Evolutionary conservation across 2,888 invertebrate species (phyloP).

Genomic region (Phalangium opilio): DNA sequence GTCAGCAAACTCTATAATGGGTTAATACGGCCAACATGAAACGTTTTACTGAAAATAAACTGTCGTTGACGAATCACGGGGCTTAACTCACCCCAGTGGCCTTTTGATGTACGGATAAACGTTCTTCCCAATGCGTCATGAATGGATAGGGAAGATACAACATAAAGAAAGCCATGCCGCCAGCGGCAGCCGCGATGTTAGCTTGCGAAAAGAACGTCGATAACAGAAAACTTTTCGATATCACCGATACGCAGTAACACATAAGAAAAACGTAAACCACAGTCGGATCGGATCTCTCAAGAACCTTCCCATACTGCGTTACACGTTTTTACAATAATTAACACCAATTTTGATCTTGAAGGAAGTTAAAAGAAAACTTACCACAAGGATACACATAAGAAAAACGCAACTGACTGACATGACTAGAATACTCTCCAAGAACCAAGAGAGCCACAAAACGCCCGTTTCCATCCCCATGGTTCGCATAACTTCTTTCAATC

Average conservation of each 20-base stretch:
- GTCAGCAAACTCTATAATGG: slow-evolving; percentile 31
- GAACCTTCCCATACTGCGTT: slow-evolving; percentile 47
- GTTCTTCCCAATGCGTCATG: slow-evolving; percentile 31
- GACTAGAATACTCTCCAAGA: slow-evolving; percentile 38
- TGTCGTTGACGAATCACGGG: too few species aligned
- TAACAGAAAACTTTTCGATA: slow-evolving; percentile 34
- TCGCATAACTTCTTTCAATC: slow-evolving; percentile 39
- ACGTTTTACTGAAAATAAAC: not conserved
- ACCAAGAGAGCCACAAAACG: slow-evolving; percentile 45
- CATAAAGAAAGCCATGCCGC: slow-evolving; percentile 36
- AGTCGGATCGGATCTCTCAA: slow-evolving; percentile 47
- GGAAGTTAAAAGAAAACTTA: slow-evolving; percentile 20
- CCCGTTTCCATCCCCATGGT: slow-evolving; percentile 41
- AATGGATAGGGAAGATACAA: slow-evolving; percentile 34
- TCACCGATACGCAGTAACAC: slow-evolving; percentile 33
- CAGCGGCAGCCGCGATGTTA: slow-evolving; percentile 41
- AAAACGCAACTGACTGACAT: slow-evolving; percentile 47
- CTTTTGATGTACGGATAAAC: slow-evolving; percentile 20
- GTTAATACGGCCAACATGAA: not conserved
- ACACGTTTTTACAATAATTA: not conserved
- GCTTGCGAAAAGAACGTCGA: slow-evolving; percentile 42
- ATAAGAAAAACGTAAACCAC: slow-evolving; percentile 38
- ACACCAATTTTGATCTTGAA: not conserved
- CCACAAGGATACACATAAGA: slow-evolving; percentile 50
- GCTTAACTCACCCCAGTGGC: slow-evolving; percentile 25